Evolutionary conservation across 2,113 vertebrate genomes (phyloP).

Genomic region (Zootoca vivipara): DNA sequence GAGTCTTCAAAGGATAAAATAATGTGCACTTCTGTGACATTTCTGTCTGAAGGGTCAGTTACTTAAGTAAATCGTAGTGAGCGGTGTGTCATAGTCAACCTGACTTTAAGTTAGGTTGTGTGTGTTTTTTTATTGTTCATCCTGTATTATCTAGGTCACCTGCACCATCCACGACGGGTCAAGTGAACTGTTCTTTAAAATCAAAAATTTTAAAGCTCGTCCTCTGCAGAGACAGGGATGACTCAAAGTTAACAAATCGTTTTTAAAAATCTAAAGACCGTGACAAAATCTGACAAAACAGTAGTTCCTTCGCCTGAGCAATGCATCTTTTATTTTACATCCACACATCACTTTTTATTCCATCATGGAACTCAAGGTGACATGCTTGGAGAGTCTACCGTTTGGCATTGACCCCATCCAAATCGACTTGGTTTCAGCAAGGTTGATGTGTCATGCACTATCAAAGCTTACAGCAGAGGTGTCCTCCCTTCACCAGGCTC

Average conservation of each 20-base stretch:
- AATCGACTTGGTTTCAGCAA: background rate
- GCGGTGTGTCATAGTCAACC: slow-evolving; percentile 40
- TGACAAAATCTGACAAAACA: background rate
- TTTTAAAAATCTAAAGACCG: background rate
- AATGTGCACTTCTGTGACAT: background rate
- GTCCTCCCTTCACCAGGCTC: no score
- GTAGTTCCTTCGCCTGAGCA: background rate
- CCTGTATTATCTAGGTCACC: slow-evolving; percentile 17
- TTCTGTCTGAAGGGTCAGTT: background rate
- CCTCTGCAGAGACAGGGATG: background rate
- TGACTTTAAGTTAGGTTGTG: slow-evolving; percentile 42
- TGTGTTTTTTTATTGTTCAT: background rate
- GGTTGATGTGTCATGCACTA: background rate
- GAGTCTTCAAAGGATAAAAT: background rate
- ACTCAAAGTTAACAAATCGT: background rate
- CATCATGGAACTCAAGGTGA: background rate
- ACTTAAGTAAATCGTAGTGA: background rate
- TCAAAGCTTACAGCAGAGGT: background rate
- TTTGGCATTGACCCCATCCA: background rate
- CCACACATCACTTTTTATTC: background rate
- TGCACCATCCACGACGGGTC: slow-evolving; percentile 47
- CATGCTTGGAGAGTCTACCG: background rate
- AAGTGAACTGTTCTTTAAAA: slow-evolving; percentile 27
- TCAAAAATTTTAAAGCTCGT: slow-evolving; percentile 5
- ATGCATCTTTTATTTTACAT: background rate